Base-by-base conservation (phyloP, 2,113 vertebrate species). In the Climacteris rufus region DNA sequence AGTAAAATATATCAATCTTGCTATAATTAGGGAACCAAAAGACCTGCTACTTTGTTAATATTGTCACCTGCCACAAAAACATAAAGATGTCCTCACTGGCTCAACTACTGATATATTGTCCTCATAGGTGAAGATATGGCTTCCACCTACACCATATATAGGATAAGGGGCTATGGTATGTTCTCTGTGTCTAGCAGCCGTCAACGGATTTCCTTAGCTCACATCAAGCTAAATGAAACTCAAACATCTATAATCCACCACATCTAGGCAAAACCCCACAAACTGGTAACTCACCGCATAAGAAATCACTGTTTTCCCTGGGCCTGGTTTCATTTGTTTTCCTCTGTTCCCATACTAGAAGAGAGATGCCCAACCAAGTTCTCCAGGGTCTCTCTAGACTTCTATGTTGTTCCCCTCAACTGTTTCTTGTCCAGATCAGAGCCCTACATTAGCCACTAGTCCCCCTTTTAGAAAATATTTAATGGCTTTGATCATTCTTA, bases 101-200 rank as follows among this genome's bases (percentile, higher is more conserved):
- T 75, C 23, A 86, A 15, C 33, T 70, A 19, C 59, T 39, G 33
- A 28, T 21, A 69, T 27, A 13, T 42, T 82, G 4, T 69, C 14
- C 25, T 54, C 19, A 40, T 23, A 56, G 31, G 10, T 56, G 33
- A 64, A 74, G 7, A 17, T 54, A 60, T 14, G 17, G 7, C 2
- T 86, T 70, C 2, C 0, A 2, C 4, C 5, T 14, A 7, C 5
- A 42, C 7, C 15, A 28, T 8, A 39, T 2, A 2, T 24, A 52
- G 23, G 47, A 47, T 61, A 45, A 52, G 27, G 3, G 50, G 23
- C 2, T 54, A 0, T 66, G 9, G 2, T 25, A 7, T 31, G 4
- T 40, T 72, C 35, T 64, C 24, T 61, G 19, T 20, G 28, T 76
- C 75, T 65, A 19, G 20, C 9, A 53, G 13, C 3, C 2, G 1